These are phyloP conservation scores for Cuculus canorus DNA, from an alignment of 2,797 vertebrate genomes.

Conservation along the genomic window DNA sequence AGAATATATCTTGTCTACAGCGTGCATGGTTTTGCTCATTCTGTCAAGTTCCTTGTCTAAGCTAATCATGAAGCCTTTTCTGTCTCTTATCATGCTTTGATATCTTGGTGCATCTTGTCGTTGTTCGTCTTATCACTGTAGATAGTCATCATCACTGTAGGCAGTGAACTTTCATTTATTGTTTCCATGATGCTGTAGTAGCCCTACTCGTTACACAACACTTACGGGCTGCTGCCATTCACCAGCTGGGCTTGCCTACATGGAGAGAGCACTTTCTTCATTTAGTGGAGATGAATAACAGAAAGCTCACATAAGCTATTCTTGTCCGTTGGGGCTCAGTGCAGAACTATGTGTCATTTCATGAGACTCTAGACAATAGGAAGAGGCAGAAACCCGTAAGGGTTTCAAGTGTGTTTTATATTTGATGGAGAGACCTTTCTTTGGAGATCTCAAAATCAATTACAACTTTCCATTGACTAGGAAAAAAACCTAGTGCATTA, in stretches of 20 bases:
- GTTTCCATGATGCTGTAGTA: neutral
- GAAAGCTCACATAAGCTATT: neutral
- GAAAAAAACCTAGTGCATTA: neutral
- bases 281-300: neutral
- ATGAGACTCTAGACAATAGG: neutral
- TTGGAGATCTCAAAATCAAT: neutral
- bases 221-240: neutral
- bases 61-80: neutral
- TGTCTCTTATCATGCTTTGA: neutral
- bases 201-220: neutral
- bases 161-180: neutral
- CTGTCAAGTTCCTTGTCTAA: neutral
- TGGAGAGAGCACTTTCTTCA: neutral
- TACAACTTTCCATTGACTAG: neutral
- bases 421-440: neutral
- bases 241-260: neutral
- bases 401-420: neutral
- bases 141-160: neutral
- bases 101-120: neutral
- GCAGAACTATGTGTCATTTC: accelerated
- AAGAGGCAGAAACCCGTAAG: neutral
- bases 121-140: neutral
- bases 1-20: neutral
- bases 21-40: neutral
- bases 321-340: neutral